phyloP scores from a whole-genome alignment of 2,113 vertebrate species.

The Microtus montanus region DNA sequence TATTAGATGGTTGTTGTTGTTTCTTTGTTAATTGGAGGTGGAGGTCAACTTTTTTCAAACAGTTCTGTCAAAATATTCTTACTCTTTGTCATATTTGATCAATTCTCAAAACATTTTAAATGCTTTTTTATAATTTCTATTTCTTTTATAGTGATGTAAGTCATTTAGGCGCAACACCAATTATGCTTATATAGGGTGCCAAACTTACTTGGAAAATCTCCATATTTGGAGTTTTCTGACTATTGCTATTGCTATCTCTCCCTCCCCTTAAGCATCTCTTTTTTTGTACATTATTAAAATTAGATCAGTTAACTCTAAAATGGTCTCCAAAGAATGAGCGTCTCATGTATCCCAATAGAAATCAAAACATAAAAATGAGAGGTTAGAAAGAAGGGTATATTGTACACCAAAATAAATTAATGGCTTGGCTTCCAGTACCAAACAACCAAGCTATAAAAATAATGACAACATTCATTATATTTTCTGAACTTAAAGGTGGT shows the following conservation, averaged over 20 bases:
- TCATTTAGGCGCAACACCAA: neutral
- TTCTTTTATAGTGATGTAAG: neutral
- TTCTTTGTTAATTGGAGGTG: neutral
- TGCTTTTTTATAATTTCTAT: neutral
- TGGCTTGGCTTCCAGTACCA: neutral
- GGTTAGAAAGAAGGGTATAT: neutral
- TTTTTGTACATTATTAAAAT: neutral
- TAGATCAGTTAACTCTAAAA: neutral
- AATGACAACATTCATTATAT: neutral
- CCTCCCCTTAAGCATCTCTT: neutral
- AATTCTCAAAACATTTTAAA: neutral
- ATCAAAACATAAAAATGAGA: neutral
- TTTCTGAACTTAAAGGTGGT: neutral
- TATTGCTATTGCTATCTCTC: too few species aligned
- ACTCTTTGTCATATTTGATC: neutral
- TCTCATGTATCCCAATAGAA: neutral
- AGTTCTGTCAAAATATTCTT: neutral
- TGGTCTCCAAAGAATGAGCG: neutral
- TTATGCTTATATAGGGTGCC: neutral
- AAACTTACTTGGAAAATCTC: neutral
- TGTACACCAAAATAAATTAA: neutral
- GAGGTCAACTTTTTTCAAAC: neutral
- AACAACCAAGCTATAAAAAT: neutral
- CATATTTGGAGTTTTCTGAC: neutral
- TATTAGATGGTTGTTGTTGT: neutral